Conservation (phyloP, 2,797 vertebrate genomes). For the Pseudomugil tenellus region DNA sequence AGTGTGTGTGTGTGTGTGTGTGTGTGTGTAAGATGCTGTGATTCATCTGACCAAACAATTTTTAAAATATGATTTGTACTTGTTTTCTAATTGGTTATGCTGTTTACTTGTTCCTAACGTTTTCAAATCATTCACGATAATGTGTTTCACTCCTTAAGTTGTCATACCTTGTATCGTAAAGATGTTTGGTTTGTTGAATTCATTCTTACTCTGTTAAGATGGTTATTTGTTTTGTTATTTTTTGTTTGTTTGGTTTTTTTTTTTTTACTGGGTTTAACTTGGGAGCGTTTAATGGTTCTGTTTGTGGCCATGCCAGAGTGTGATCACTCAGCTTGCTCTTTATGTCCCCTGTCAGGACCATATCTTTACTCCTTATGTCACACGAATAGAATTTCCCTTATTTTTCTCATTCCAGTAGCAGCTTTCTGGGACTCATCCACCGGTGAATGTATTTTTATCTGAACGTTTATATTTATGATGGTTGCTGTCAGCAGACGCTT, state of each 20-base stretch:
- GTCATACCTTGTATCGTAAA: constrained; percentile 2
- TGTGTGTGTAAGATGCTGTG: constrained; percentile 28
- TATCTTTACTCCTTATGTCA: neutral
- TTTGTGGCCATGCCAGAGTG: constrained; percentile 9
- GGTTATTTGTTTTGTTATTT: too few relatives aligned
- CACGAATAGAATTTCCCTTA: constrained; percentile 2
- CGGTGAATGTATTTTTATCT: constrained; percentile 69
- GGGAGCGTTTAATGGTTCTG: constrained; percentile 12
- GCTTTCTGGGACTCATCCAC: constrained; percentile 56
- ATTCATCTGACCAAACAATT: constrained; percentile 38
- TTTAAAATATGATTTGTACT: neutral
- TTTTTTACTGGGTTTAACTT: neutral
- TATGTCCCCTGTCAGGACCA: neutral
- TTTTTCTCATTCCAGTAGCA: constrained; percentile 57
- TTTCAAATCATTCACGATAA: constrained; percentile 10
- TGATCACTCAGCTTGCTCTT: constrained; percentile 7
- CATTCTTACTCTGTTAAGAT: constrained; percentile 9
- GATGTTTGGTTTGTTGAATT: constrained; percentile 18
- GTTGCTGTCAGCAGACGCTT: constrained; percentile 27
- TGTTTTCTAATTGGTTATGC: constrained; percentile 17
- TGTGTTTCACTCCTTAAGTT: constrained; percentile 8
- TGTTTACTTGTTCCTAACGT: constrained; percentile 17
- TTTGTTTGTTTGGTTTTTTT: neutral
- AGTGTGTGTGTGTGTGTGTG: too few relatives aligned
- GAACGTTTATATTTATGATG: constrained; percentile 60